phyloP scores from a whole-genome alignment of 2,888 invertebrate genomes.

The Hybos culiciformis region DNA sequence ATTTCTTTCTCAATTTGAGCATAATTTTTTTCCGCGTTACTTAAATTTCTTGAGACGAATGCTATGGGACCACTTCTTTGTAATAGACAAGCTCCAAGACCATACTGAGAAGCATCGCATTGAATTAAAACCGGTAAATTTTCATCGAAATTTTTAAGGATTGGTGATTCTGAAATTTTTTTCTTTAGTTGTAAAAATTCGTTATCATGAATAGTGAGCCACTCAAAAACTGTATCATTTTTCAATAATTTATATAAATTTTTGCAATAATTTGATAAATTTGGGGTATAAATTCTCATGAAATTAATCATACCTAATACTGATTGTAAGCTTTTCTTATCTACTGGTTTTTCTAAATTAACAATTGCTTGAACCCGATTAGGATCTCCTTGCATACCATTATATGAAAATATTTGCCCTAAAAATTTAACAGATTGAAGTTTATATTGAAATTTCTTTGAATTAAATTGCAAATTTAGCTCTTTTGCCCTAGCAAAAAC shows the following conservation, averaged over 20 bases:
- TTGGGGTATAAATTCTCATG: too few relatives aligned
- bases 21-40: conserved; percentile 8
- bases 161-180: too few relatives aligned
- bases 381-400: too few relatives aligned
- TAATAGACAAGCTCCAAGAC: conserved; percentile 9
- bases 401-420: too few relatives aligned
- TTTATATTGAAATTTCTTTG: conserved; percentile 9
- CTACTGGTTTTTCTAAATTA: not conserved
- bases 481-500: conserved; percentile 16
- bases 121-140: conserved; percentile 5
- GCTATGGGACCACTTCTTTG: conserved; percentile 8
- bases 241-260: too few relatives aligned
- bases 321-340: conserved; percentile 4
- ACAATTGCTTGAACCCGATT: conserved; percentile 3
- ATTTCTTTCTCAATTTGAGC: conserved; percentile 8
- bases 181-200: too few relatives aligned
- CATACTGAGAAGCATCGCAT: conserved; percentile 8
- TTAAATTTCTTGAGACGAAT: conserved; percentile 7
- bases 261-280: conserved; percentile 4
- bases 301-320: too few relatives aligned
- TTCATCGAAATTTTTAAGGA: conserved; percentile 4
- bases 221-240: conserved; percentile 2
- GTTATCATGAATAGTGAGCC: conserved; percentile 3
- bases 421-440: conserved; percentile 17
- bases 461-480: conserved; percentile 21